phyloP scores from a whole-genome alignment of 2,113 vertebrate species.

The Calypte anna region DNA sequence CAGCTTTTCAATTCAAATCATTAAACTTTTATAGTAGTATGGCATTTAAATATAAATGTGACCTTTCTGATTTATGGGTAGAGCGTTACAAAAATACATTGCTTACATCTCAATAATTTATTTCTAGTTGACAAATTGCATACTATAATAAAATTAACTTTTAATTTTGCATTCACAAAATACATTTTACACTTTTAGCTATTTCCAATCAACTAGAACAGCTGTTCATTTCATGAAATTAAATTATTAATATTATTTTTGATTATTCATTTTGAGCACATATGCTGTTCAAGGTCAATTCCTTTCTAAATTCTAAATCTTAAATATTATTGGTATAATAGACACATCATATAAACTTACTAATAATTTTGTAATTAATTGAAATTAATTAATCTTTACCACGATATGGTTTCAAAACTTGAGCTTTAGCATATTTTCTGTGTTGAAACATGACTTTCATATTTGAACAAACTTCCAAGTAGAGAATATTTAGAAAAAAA shows the following conservation, averaged over 20 bases:
- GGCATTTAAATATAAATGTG: constrained; percentile 58
- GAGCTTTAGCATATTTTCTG: neutral
- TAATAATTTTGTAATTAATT: constrained; percentile 20
- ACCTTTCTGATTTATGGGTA: constrained; percentile 57
- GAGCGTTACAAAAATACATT: constrained; percentile 58
- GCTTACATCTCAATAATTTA: constrained; percentile 61
- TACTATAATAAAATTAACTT: constrained; percentile 58
- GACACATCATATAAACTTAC: neutral
- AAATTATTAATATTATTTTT: constrained; percentile 60
- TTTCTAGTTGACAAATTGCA: constrained; percentile 62
- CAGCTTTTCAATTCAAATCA: constrained; percentile 56
- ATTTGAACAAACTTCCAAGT: neutral
- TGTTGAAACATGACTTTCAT: neutral
- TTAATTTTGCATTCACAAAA: constrained; percentile 60
- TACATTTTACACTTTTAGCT: constrained; percentile 64
- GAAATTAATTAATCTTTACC: neutral
- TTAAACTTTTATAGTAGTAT: constrained; percentile 60
- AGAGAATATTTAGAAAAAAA: neutral
- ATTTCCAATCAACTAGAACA: constrained; percentile 62
- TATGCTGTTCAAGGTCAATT: constrained; percentile 51
- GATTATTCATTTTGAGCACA: constrained; percentile 52
- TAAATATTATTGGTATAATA: constrained; percentile 16
- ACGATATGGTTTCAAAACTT: neutral
- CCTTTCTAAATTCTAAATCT: constrained; percentile 31
- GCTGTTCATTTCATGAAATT: constrained; percentile 61